Conservation (phyloP, 2,113 vertebrate species). For the Chiloscyllium plagiosum region DNA sequence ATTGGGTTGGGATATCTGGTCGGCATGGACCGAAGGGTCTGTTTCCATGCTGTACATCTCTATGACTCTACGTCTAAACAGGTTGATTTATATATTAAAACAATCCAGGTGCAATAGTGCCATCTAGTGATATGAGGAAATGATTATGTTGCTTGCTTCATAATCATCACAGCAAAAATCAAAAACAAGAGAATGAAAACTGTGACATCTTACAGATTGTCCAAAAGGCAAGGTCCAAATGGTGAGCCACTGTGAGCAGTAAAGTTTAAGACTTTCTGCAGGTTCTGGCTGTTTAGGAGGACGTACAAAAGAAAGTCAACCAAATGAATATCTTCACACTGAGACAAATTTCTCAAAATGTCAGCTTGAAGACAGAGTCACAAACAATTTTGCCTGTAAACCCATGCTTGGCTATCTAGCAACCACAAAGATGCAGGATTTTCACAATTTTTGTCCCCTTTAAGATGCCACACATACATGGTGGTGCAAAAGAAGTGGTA, state of each 20-base stretch:
- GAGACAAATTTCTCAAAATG: neutral
- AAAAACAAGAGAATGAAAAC: neutral
- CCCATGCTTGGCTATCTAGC: neutral
- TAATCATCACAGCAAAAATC: neutral
- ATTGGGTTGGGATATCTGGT: too few species aligned
- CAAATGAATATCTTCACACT: neutral
- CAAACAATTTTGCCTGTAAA: neutral
- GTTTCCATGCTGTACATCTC: too few species aligned
- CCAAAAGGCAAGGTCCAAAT: neutral
- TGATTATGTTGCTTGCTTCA: neutral
- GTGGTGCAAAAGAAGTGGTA: neutral
- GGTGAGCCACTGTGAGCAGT: neutral
- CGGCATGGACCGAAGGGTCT: too few species aligned
- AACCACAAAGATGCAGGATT: neutral
- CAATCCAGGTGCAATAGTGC: neutral
- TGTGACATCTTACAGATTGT: too few species aligned
- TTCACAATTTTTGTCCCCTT: neutral
- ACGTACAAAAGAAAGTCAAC: neutral
- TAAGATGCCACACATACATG: neutral
- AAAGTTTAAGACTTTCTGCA: neutral
- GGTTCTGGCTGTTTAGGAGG: neutral
- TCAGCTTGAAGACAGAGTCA: neutral
- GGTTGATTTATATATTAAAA: neutral
- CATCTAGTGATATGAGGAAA: slow-evolving; percentile 12
- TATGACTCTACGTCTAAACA: too few species aligned